Evolutionary conservation across 2,797 vertebrate genomes (phyloP), one percentile per base, ranked within the genome.

Genomic region (Sarcoramphus papa): DNA sequence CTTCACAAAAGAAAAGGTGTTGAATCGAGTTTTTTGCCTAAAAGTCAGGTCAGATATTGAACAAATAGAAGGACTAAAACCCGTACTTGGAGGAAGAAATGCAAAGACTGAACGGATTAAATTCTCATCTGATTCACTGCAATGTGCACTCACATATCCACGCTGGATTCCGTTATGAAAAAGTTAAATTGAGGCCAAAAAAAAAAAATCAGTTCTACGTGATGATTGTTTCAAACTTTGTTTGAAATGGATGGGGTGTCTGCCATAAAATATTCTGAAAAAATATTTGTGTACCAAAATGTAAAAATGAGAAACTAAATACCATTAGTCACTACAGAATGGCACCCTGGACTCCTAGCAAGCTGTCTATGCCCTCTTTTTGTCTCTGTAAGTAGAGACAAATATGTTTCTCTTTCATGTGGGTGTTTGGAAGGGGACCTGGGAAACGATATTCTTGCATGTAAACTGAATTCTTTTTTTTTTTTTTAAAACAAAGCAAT

Each of bases 131-230:
- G 7, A 9, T 51, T 64, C 24, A 17, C 3, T 25, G 28, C 56
- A 14, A n/a, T 30, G 28, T 22, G 48, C 3, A 2, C 35, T 31
- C 3, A 0, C 4, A 14, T 59, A 25, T 41, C 14, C 11, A 5
- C 20, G 1, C 30, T 41, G 16, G n/a, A 12, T 31, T 59, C 9
- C 2, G 20, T 70, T 70, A 53, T 20, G 13, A 53, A 40, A 22
- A 53, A 47, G 30, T 47, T 47, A 7, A 50, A 25, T 12, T 25
- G 51, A 72, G 74, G 28, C 27, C 24, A 57, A 20, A 45, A 74
- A 20, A 47, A 74, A 20, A 47, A 33, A 23, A 4, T 23, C 37
- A 21, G 12, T 57, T 43, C 11, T 56, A 23, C 7, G 1, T 19
- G 31, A 10, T 31, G 10, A 25, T 12, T 10, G 19, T 43, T 37